phyloP scores from a whole-genome alignment of 2,113 vertebrate genomes.

The Dipodomys stephensi region DNA sequence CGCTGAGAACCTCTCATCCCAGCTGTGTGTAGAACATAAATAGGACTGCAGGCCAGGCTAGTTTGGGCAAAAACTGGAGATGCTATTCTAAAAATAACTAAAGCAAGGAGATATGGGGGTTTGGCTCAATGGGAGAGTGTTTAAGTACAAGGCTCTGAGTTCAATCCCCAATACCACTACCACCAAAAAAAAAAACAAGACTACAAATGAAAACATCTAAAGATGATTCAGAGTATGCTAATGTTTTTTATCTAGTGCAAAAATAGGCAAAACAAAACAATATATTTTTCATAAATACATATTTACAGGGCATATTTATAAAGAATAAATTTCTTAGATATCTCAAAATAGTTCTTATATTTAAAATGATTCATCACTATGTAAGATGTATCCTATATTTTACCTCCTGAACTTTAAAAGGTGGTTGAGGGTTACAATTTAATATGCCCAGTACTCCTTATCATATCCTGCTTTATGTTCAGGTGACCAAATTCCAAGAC shows the following conservation, averaged over 20 bases:
- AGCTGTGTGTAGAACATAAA: too few species aligned
- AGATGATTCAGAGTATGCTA: not conserved
- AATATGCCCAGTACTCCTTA: too few species aligned
- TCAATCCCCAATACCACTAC: too few species aligned
- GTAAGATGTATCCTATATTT: constrained; percentile 10
- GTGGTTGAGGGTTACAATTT: too few species aligned
- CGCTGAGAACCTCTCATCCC: too few species aligned
- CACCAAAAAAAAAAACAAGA: not conserved
- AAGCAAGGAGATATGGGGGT: too few species aligned
- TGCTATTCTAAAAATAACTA: too few species aligned
- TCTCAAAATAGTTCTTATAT: constrained; percentile 28
- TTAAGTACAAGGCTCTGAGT: too few species aligned
- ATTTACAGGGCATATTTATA: not conserved
- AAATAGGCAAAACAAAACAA: constrained; percentile 22
- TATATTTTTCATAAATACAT: not conserved
- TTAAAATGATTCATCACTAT: constrained; percentile 47
- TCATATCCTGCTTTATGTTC: not conserved
- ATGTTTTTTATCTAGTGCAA: constrained; percentile 41
- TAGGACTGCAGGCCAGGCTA: too few species aligned
- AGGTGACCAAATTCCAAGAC: constrained; percentile 1
- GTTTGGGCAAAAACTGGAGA: too few species aligned
- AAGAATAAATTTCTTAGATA: constrained; percentile 27
- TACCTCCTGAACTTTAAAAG: too few species aligned
- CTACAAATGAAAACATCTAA: constrained; percentile 11
- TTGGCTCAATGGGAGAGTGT: too few species aligned